Conservation (phyloP, 1,140 invertebrate genomes). For the Rhyzopertha dominica region DNA sequence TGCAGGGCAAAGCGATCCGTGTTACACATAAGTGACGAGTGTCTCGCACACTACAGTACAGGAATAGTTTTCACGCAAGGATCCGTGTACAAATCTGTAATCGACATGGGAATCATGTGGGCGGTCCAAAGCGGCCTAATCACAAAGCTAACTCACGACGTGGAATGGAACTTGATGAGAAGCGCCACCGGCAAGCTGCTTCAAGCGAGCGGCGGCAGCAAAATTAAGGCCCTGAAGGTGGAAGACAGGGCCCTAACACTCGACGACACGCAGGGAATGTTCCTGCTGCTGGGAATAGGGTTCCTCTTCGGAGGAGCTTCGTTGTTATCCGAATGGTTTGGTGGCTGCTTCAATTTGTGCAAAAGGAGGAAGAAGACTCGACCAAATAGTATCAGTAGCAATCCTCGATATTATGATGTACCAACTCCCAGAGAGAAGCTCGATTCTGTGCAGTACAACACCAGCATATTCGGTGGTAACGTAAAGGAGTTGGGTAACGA, state of each 20-base stretch:
- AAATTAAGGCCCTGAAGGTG: slow-evolving; percentile 38
- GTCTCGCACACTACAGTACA: slow-evolving; percentile 63
- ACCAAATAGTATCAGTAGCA: slow-evolving; percentile 24
- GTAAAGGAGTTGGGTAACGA: slow-evolving; percentile 1
- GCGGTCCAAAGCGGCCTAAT: slow-evolving; percentile 60
- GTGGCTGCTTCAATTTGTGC: slow-evolving; percentile 58
- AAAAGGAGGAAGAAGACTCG: slow-evolving; percentile 22
- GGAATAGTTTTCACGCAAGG: slow-evolving; percentile 56
- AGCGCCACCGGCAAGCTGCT: slow-evolving; percentile 54
- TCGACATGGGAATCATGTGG: slow-evolving; percentile 55
- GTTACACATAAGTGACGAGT: slow-evolving; percentile 64
- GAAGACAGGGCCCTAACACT: slow-evolving; percentile 65
- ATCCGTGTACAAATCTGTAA: slow-evolving; percentile 54
- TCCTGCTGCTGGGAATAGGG: slow-evolving; percentile 62
- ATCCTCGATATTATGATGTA: slow-evolving; percentile 31
- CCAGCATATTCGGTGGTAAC: slow-evolving; percentile 2
- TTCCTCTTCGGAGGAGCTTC: slow-evolving; percentile 54
- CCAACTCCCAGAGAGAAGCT: slow-evolving; percentile 28
- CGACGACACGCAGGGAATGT: slow-evolving; percentile 75
- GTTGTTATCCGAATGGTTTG: slow-evolving; percentile 57
- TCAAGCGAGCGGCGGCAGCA: slow-evolving; percentile 31
- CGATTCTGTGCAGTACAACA: slow-evolving; percentile 18
- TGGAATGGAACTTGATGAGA: slow-evolving; percentile 63
- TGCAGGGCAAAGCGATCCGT: slow-evolving; percentile 53
- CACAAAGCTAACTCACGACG: slow-evolving; percentile 59